Evolutionary conservation across 2,113 vertebrate genomes (phyloP).

Genomic region (Oenanthe melanoleuca): DNA sequence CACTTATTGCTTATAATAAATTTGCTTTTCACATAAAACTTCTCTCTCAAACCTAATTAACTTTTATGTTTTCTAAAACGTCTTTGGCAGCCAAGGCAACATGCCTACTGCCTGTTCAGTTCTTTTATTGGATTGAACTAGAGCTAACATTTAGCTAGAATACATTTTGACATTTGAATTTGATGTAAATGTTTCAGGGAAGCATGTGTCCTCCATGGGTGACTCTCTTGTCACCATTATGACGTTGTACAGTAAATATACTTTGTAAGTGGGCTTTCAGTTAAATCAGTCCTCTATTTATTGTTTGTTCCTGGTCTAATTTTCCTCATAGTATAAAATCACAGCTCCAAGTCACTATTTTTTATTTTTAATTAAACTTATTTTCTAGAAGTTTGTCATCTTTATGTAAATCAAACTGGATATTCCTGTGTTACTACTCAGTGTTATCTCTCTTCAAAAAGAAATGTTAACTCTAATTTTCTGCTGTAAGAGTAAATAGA

Average conservation of each 20-base stretch:
- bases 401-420: constrained; percentile 19
- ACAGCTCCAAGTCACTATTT: background rate
- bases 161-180: constrained; percentile 72
- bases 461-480: background rate
- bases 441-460: background rate
- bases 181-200: constrained; percentile 59
- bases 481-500: background rate
- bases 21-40: constrained; percentile 43
- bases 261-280: constrained; percentile 33
- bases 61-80: constrained; percentile 32
- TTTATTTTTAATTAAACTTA: background rate
- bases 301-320: constrained; percentile 25
- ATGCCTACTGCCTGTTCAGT: constrained; percentile 48
- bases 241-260: constrained; percentile 22
- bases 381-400: constrained; percentile 15
- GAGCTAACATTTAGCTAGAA: constrained; percentile 49
- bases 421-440: constrained; percentile 1
- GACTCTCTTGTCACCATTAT: constrained; percentile 4
- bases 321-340: background rate
- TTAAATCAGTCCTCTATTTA: background rate
- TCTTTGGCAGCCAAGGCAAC: constrained; percentile 32
- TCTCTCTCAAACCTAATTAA: constrained; percentile 39
- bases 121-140: constrained; percentile 54
- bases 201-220: constrained; percentile 16
- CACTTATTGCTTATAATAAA: constrained; percentile 54